Base-by-base conservation (phyloP, 2,888 invertebrate species). In the Lasioglossum malachurum region DNA sequence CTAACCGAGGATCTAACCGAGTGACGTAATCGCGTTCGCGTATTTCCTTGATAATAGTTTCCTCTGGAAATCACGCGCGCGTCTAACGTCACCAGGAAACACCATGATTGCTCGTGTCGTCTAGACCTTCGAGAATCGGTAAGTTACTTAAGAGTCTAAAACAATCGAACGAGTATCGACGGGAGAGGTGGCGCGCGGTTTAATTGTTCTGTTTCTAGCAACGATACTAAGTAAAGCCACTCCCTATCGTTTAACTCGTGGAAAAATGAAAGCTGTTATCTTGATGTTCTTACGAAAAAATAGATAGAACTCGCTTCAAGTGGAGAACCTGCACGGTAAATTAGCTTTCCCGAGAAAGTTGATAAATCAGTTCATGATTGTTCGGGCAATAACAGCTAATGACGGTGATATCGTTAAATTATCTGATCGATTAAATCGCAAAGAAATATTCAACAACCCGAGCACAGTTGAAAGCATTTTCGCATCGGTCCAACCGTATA, bases 11-110 rank as follows among this genome's bases (percentile, higher is more conserved):
- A 57, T 12, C 12, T 31, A 64, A 31, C 35, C 73, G 35, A 44
- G 82, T 87, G 87, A 87, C 80, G 87, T 89, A 84, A 89, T 49
- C 72, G 60, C 53, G 74, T 76, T 78, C 81, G 31, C 74, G n/a
- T 71, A 44, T 23, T 80, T 44, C 23, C 78, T 78, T 57, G 64
- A 4, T 23, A 19, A 14, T 35, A 10, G 80, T 73, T 82, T 86
- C 82, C 75, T 75, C 19, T 75, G 69, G 31, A 60, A 74, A 77
- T 71, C 69, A 64, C 23, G 38, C 3, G 41, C 5, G 41, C 57
- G 44, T n/a, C 44, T 49, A 2, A 10, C 46, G 49, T 44, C 64
- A 44, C 23, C 44, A 78, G 75, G 72, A 71, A 64, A 69, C 41
- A 44, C 53, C 10, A 4, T 12, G 64, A 46, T 38, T 23, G 49